Conservation (phyloP, 2,888 invertebrate genomes). For the Melipona beecheii region DNA sequence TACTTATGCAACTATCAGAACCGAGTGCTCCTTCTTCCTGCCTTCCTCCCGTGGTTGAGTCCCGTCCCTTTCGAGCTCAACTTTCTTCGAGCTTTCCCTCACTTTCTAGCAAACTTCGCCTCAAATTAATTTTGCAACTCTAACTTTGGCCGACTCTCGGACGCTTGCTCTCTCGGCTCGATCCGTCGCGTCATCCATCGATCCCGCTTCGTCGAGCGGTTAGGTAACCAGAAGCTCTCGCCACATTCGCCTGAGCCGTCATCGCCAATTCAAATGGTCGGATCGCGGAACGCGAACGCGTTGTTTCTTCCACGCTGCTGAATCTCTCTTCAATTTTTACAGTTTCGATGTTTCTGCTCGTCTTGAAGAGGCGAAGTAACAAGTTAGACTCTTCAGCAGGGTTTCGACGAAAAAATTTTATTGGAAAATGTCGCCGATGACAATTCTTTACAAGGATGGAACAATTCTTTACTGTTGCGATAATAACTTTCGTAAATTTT, state of each 20-base stretch:
- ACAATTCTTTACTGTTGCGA: too few relatives aligned
- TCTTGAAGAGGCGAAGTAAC: neutral
- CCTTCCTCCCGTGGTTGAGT: too few relatives aligned
- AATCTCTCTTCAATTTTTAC: neutral
- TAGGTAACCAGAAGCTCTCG: neutral
- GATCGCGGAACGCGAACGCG: neutral
- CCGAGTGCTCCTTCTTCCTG: neutral
- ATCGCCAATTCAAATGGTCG: neutral
- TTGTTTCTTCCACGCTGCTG: neutral
- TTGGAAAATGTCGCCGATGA: too few relatives aligned
- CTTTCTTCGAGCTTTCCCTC: slow-evolving; percentile 44
- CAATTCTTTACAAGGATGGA: too few relatives aligned
- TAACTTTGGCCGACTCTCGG: slow-evolving; percentile 64
- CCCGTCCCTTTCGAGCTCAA: slow-evolving; percentile 14
- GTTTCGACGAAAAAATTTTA: too few relatives aligned
- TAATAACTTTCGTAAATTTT: too few relatives aligned
- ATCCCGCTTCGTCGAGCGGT: neutral
- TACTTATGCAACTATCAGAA: slow-evolving; percentile 37
- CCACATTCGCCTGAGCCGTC: neutral
- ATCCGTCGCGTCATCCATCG: slow-evolving; percentile 5
- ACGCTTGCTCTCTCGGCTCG: slow-evolving; percentile 25
- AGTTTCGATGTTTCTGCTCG: neutral
- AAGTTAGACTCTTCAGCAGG: too few relatives aligned
- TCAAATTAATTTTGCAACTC: slow-evolving; percentile 79
- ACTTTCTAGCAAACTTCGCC: slow-evolving; percentile 68